These are phyloP conservation scores for Campoletis raptor DNA, from an alignment of 2,888 invertebrate species.

Conservation along the genomic window DNA sequence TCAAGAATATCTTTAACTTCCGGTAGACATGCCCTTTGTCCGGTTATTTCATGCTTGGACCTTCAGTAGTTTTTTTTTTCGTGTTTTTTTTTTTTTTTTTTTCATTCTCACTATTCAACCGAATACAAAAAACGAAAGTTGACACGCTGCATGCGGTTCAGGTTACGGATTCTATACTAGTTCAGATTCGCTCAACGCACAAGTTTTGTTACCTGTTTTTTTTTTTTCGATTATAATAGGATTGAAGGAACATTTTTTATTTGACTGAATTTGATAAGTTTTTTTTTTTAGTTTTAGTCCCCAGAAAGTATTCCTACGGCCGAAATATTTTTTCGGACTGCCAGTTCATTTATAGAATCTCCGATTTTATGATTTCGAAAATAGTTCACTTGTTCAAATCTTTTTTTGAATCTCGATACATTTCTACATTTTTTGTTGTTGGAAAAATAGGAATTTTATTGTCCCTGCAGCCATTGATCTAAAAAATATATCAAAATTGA, in stretches of 20 bases:
- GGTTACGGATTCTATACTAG: background rate
- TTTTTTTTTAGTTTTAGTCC: background rate
- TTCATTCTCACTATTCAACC: background rate
- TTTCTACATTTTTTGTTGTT: too few species aligned
- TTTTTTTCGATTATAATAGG: background rate
- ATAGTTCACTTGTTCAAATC: too few species aligned
- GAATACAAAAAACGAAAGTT: constrained; percentile 19
- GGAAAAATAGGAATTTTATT: too few species aligned
- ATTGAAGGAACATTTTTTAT: background rate
- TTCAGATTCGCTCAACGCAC: background rate
- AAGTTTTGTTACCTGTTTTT: background rate
- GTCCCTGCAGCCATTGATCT: too few species aligned
- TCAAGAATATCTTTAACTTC: constrained; percentile 54
- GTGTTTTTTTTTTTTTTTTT: constrained; percentile 3
- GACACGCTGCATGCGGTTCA: constrained; percentile 6
- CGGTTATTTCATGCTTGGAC: constrained; percentile 19
- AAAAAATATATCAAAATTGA: too few species aligned
- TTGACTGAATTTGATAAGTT: background rate
- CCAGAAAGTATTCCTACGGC: too few species aligned
- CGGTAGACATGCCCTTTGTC: constrained; percentile 51
- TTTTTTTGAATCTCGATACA: too few species aligned
- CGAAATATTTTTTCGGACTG: too few species aligned
- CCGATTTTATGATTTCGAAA: too few species aligned
- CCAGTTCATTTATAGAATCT: too few species aligned
- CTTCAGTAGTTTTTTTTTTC: background rate